Percentiles rank a stretch among this genome's conserved stretches.
phyloP scores from a whole-genome alignment of 2,113 vertebrate species.

The Centrocercus urophasianus region DNA sequence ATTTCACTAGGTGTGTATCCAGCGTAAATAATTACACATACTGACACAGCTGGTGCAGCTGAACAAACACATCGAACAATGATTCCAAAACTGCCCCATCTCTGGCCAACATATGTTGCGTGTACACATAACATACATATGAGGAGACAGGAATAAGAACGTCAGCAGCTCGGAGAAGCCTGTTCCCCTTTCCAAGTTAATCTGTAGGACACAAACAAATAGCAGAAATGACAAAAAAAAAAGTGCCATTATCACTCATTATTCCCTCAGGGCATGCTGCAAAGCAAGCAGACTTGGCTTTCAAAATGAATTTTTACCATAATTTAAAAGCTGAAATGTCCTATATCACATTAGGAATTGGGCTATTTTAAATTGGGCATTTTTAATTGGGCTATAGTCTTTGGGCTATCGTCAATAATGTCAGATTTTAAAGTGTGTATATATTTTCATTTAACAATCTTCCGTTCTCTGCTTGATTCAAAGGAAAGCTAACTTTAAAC shows the following conservation, averaged over 20 bases:
- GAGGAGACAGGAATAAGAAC: neutral
- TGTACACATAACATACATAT: neutral
- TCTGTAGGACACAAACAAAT: neutral
- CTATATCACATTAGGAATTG: neutral
- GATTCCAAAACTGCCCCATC: neutral
- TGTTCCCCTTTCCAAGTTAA: neutral
- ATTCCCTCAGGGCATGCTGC: fast-evolving
- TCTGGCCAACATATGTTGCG: neutral
- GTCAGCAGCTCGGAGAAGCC: neutral
- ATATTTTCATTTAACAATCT: neutral
- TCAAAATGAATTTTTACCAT: neutral
- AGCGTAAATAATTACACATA: neutral
- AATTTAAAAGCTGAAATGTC: neutral
- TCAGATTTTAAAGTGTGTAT: neutral
- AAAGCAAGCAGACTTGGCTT: neutral
- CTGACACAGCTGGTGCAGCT: neutral
- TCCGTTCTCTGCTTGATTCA: neutral
- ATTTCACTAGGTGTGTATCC: neutral
- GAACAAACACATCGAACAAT: neutral
- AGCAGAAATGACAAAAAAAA: fast-evolving
- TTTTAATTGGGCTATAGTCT: neutral
- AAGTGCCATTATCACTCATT: neutral
- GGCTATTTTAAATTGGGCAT: no score
- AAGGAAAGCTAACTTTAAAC: neutral
- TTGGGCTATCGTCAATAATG: neutral